Base-by-base conservation (phyloP, 1,140 invertebrate species). In the Formica exsecta region DNA sequence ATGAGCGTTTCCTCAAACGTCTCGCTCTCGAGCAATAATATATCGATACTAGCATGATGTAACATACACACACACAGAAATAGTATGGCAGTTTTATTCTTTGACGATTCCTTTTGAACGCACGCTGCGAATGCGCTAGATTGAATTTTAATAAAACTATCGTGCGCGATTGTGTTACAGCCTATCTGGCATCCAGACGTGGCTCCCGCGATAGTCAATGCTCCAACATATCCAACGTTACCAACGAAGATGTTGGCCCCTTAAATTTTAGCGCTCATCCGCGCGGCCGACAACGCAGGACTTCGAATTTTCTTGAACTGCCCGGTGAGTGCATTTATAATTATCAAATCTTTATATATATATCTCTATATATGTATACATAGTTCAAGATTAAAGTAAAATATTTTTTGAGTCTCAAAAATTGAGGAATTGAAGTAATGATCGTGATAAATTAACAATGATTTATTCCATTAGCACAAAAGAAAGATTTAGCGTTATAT, bases 291-390 rank as follows among this genome's bases (percentile, higher is more conserved):
- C 97, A 98, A 92, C 95, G 98, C 7, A 95, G 98, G 74, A 98
- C 97, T 3, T 98, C 97, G 0, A 98, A 98, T 94, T 98, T 98
- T 93, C 94, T 98, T n/a, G 98, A 98, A 94, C 94, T 98, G 89
- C 98, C 98, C 94, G 97, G 98, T 98, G 90, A 76, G 75, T 57
- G 48, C 19, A 22, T 62, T 57, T 73, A 11, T 54, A 66, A 66
- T 66, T 65, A 38, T 38, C 8, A 65, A n/a, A 66, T 36, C n/a
- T 65, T 22, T 41, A 19, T 36, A 19, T 29, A 19, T 29, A 29
- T 29, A 29, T 29, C 25, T 29, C 1, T 29, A 29, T 29, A 29
- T 29, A 29, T 29, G 25, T 29, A 3, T 22, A 22, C 22, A 32
- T 8, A 8, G n/a, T 64, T 32, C 29, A 9, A 65, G n/a, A 66